Base-by-base conservation (phyloP, 2,888 invertebrate genomes). In the Aricia artaxerxes region DNA sequence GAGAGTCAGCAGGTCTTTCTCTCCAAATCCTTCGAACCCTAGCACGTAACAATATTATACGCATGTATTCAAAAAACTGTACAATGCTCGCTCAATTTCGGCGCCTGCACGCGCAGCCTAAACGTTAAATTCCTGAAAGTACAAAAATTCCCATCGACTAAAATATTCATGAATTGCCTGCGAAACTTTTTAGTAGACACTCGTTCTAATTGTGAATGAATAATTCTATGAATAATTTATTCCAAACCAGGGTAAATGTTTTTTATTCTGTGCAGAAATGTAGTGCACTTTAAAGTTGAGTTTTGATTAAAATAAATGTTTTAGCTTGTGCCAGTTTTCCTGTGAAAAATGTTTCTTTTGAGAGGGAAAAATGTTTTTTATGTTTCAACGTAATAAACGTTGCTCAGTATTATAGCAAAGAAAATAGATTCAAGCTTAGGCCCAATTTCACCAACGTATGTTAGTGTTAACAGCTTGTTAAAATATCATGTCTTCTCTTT, bases 161-260 rank as follows among this genome's bases (percentile, higher is more conserved):
- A 76, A 76, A 76, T 76, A 76, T 76, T 76, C 76, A 76, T 57
- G 35, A 76, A 57, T 31, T 49, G 44, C 75, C 76, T 35, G 57
- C 76, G 76, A 76, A 69, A 76, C 76, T 31, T 76, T 53, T 53
- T 57, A 76, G 53, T 76, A 76, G 69, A 69, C 35, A 69, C 69
- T 69, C 35, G 13, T 76, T 57, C 13, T 76, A 76, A 76, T 76
- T 76, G 76, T 5, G 76, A 76, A 76, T 76, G 31, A 76, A 76
- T 76, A 76, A 16, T 38, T 69, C 31, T 76, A 76, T 11, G 76
- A 76, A 76, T 53, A 31, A 75, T 76, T 76, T 76, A 76, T 38
- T 69, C 5, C 69, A 69, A 69, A 69, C 69, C 13, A 35, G 69
- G 31, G 69, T 35, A 35, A 69, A 69, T 69, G 7, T 69, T 69